Conservation (phyloP, 1,140 invertebrate genomes). For the Ridgeia piscesae region DNA sequence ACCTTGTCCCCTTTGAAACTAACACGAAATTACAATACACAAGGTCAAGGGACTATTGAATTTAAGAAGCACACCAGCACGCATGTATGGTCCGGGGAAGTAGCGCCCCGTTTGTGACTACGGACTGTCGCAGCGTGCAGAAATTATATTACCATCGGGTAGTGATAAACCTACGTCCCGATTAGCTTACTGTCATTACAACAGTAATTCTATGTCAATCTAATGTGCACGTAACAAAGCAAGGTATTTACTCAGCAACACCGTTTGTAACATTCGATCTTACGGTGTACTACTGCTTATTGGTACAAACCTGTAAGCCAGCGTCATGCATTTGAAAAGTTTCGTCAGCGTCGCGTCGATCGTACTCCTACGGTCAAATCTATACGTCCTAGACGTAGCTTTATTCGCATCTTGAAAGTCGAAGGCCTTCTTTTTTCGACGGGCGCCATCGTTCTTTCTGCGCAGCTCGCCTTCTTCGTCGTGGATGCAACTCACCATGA, state of each 20-base stretch:
- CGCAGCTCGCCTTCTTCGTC: conserved; percentile 77
- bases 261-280: not conserved
- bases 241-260: conserved; percentile 14
- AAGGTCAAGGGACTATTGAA: not conserved
- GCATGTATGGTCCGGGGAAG: not conserved
- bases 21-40: not conserved
- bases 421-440: conserved; percentile 37
- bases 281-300: not conserved
- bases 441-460: conserved; percentile 7
- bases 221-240: conserved; percentile 3
- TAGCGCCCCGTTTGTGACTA: not conserved
- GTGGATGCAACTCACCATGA: conserved; percentile 93
- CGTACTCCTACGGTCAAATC: conserved; percentile 46
- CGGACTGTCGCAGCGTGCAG: not conserved
- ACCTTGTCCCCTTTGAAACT: not conserved
- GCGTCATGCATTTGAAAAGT: conserved; percentile 93
- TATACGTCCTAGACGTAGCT: conserved; percentile 55
- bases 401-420: conserved; percentile 59
- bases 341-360: conserved; percentile 88
- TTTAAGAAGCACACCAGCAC: not conserved
- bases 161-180: not conserved
- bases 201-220: not conserved
- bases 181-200: not conserved
- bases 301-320: conserved; percentile 87
- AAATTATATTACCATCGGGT: not conserved